Evolutionary conservation across 2,888 invertebrate genomes (phyloP).

Genomic region (Ametastegia equiseti): DNA sequence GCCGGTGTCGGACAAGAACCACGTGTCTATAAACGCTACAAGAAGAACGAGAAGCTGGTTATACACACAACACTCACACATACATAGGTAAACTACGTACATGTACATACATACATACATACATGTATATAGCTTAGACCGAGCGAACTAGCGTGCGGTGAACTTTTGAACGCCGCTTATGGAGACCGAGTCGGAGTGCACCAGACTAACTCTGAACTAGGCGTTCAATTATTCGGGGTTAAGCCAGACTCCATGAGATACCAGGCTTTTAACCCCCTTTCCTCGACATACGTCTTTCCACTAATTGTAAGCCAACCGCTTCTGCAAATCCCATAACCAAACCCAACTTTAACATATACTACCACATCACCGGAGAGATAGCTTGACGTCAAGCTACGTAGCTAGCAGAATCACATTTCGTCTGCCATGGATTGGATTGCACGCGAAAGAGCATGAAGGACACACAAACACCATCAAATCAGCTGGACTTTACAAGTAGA

Average conservation of each 20-base stretch:
- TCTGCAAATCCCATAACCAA: neutral
- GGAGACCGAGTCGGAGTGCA: neutral
- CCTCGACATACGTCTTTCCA: neutral
- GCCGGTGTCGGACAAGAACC: slow-evolving; percentile 41
- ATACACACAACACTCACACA: neutral
- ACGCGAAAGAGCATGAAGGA: too few species aligned
- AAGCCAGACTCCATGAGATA: neutral
- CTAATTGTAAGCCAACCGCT: neutral
- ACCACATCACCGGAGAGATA: too few species aligned
- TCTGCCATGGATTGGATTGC: too few species aligned
- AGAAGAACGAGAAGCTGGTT: slow-evolving; percentile 26
- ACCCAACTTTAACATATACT: neutral
- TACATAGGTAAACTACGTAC: too few species aligned
- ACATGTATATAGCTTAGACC: too few species aligned
- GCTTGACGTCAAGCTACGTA: neutral
- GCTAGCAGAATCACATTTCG: too few species aligned
- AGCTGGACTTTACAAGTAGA: too few species aligned
- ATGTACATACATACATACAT: too few species aligned
- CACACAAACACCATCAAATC: too few species aligned
- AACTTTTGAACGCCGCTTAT: slow-evolving; percentile 17
- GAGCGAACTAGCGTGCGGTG: neutral
- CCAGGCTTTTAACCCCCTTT: neutral
- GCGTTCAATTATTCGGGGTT: slow-evolving; percentile 18
- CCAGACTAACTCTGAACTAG: neutral
- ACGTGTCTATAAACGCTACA: slow-evolving; percentile 47